A percentile compares a stretch with the other conserved stretches of the same genome.
These are phyloP conservation scores for Calliscelio sp. DNA, from an alignment of 2,888 invertebrate species.

Conservation along the genomic window DNA sequence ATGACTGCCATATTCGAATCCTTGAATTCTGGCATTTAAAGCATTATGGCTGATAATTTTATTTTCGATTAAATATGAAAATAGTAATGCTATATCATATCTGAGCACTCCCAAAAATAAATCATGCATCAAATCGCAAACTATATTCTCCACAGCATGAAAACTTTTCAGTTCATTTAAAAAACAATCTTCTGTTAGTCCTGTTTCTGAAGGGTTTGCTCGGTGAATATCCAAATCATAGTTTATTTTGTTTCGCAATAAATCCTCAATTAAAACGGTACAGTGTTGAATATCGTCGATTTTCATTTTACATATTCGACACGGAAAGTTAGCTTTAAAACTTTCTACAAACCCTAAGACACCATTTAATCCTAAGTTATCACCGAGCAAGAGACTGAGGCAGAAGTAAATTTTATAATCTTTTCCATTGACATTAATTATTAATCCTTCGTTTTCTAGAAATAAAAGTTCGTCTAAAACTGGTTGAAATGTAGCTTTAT, in stretches of 20 bases:
- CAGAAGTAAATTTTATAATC: constrained; percentile 1
- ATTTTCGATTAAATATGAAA: constrained; percentile 42
- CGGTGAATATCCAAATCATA: not conserved
- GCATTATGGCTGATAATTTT: constrained; percentile 46
- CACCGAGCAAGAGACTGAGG: constrained; percentile 29
- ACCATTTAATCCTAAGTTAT: constrained; percentile 60
- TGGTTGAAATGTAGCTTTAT: constrained; percentile 22
- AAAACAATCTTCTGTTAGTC: not conserved
- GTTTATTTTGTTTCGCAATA: not conserved
- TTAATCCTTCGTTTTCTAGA: constrained; percentile 43
- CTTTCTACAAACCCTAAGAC: constrained; percentile 62
- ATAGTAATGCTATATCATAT: constrained; percentile 66
- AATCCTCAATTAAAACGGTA: not conserved
- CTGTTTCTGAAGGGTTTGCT: constrained; percentile 48
- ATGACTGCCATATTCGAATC: constrained; percentile 64
- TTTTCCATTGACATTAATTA: constrained; percentile 21
- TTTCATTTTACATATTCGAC: constrained; percentile 59
- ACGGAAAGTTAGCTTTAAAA: constrained; percentile 67
- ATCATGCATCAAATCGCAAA: constrained; percentile 72
- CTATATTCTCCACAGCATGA: constrained; percentile 58
- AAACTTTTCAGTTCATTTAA: constrained; percentile 52
- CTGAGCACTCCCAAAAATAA: constrained; percentile 58
- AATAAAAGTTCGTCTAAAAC: constrained; percentile 21
- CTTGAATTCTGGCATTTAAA: constrained; percentile 58
- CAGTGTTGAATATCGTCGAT: not conserved